Evolutionary conservation across 2,888 invertebrate genomes (phyloP).

Genomic region (Stenichneumon culpator): DNA sequence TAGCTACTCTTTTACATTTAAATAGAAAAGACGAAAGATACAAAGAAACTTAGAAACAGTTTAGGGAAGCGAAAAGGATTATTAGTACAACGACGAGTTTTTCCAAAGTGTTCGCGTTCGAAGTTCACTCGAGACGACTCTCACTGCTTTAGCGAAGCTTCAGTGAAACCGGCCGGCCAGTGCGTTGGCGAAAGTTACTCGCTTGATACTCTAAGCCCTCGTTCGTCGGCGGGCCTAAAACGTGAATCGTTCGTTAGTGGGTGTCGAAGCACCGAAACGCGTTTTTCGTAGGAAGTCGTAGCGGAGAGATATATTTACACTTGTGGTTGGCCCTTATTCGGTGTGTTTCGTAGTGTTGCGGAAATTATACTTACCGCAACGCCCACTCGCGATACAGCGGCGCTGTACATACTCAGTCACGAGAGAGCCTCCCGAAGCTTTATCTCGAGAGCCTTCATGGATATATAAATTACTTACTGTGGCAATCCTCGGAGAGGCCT

Average conservation of each 20-base stretch:
- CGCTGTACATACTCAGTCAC: constrained; percentile 36
- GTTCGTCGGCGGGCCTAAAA: not conserved
- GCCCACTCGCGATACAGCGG: constrained; percentile 35
- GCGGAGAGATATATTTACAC: constrained; percentile 4
- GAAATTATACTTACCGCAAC: constrained; percentile 3
- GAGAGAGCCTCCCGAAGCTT: not conserved
- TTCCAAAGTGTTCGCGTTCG: not conserved
- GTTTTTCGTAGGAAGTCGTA: not conserved
- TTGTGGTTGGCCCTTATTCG: constrained; percentile 70
- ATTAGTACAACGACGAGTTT: constrained; percentile 20
- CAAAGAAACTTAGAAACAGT: constrained; percentile 1
- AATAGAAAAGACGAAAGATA: constrained; percentile 73
- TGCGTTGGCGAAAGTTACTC: constrained; percentile 68
- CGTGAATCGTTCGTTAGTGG: constrained; percentile 42
- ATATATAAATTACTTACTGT: constrained; percentile 48
- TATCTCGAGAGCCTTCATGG: constrained; percentile 15
- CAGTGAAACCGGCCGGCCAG: constrained; percentile 57
- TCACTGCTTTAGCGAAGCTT: not conserved
- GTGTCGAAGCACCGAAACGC: constrained; percentile 13
- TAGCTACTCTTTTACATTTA: constrained; percentile 56
- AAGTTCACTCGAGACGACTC: constrained; percentile 48
- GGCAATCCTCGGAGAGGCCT: constrained; percentile 13
- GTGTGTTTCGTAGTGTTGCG: constrained; percentile 68
- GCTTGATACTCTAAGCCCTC: constrained; percentile 10
- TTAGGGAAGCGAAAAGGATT: constrained; percentile 33